phyloP scores from a whole-genome alignment of 2,797 vertebrate species.

The Spinus pinus region DNA sequence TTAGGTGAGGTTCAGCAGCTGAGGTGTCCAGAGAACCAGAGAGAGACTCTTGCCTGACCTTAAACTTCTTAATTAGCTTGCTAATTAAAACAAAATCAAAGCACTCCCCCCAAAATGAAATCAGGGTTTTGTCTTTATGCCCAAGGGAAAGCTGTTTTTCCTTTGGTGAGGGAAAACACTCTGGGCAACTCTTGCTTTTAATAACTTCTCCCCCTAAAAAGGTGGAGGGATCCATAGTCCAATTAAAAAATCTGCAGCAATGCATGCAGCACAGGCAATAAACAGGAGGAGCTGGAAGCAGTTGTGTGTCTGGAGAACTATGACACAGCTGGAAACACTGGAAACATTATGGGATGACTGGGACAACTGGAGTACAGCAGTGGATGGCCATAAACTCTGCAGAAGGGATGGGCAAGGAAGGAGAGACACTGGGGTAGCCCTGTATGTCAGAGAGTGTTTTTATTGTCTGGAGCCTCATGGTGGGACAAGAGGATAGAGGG shows the following conservation, averaged over 20 bases:
- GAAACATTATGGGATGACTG: neutral
- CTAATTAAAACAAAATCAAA: constrained; percentile 26
- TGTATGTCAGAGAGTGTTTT: neutral
- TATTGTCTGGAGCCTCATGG: neutral
- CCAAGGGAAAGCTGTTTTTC: neutral
- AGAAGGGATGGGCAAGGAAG: neutral
- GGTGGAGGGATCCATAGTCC: neutral
- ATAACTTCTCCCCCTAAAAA: neutral
- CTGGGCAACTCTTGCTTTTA: neutral
- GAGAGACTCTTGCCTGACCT: neutral
- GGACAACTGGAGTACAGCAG: neutral
- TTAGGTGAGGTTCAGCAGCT: neutral
- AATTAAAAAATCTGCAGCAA: neutral
- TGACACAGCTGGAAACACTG: neutral
- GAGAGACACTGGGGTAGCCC: neutral
- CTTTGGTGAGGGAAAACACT: neutral
- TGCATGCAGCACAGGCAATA: neutral
- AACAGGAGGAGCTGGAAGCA: neutral
- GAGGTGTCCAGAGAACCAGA: neutral
- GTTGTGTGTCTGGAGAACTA: neutral
- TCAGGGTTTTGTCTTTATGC: neutral
- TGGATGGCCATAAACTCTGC: neutral
- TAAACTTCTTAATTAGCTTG: neutral
- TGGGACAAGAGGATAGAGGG: neutral
- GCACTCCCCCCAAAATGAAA: neutral